Base-by-base conservation (phyloP, 2,113 vertebrate species). In the Laterallus jamaicensis region DNA sequence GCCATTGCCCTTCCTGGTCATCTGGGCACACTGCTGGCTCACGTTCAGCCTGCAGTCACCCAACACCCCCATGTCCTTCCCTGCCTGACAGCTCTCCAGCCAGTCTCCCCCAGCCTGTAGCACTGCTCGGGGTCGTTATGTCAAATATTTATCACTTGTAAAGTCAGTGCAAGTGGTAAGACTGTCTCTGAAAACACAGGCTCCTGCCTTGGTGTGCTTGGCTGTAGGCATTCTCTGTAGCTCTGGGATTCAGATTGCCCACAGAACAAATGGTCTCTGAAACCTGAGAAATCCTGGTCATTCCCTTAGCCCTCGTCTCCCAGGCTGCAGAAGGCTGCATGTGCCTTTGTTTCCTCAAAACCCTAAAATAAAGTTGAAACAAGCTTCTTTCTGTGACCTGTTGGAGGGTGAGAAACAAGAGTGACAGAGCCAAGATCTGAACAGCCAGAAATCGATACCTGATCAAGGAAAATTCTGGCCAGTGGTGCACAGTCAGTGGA, bases 401-500 rank as follows among this genome's bases (percentile, higher is more conserved):
- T n/a, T 47, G 63, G 26, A 55, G 35, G 24, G 9, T 26, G 78
- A 84, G 42, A 71, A 86, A 29, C 7, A 15, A 15, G 80, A 92
- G 59, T 25, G 31, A 54, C 29, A 91, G 28, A 54, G 10, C 50
- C 16, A 69, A 17, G 17, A 9, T 54, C 40, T 64, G 54, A 58
- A 31, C 59, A 74, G 56, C 52, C n/a, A 86, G 58, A 64, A 91
- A 63, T 58, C 12, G 35, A 80, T 98, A 99, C 99, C 98, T 99
- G 99, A 97, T 99, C 99, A 95, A 99, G 96, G 97, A 99, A 99
- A 96, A 99, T 99, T 93, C 99, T 98, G 2, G 99, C 99, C 78
- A 99, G 97, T 0, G 99, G 99, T 59, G 99, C 99, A 93, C 99
- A 99, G 98, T 99, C 99, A 1, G 99, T 99, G 91, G 98, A 99